These are phyloP conservation scores for Agriopis leucophaearia DNA, from an alignment of 2,888 invertebrate genomes.

Conservation along the genomic window DNA sequence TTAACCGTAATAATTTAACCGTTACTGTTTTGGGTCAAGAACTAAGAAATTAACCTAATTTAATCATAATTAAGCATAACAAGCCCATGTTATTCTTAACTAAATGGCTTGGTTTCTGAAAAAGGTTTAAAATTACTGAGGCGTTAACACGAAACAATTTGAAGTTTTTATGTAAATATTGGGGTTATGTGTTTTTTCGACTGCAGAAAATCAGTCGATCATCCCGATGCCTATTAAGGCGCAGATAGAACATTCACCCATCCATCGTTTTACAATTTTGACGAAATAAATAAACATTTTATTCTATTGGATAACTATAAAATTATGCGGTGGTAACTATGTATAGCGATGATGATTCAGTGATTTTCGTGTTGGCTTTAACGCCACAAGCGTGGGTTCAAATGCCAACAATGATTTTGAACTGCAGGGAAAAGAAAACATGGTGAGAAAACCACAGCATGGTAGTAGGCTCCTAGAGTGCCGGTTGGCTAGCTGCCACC, in stretches of 20 bases:
- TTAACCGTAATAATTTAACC: slow-evolving; percentile 19
- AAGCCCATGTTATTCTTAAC: slow-evolving; percentile 25
- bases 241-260: neutral
- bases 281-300: too few relatives aligned
- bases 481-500: too few relatives aligned
- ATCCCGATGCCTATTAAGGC: neutral
- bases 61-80: slow-evolving; percentile 28
- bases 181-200: slow-evolving; percentile 10
- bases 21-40: slow-evolving; percentile 27
- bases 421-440: too few relatives aligned
- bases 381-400: too few relatives aligned
- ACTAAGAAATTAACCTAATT: slow-evolving; percentile 33
- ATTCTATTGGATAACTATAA: too few relatives aligned
- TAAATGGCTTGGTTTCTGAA: slow-evolving; percentile 14
- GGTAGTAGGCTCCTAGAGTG: too few relatives aligned
- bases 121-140: slow-evolving; percentile 26
- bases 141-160: slow-evolving; percentile 32
- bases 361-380: too few relatives aligned
- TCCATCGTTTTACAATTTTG: too few relatives aligned
- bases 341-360: too few relatives aligned
- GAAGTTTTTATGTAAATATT: slow-evolving; percentile 24
- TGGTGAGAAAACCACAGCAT: too few relatives aligned
- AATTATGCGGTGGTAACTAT: too few relatives aligned
- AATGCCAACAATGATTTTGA: too few relatives aligned
- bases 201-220: neutral